Percentiles rank a stretch among this genome's conserved stretches.
phyloP scores from a whole-genome alignment of 2,113 vertebrate genomes.

The Microcebus tavaratra region DNA sequence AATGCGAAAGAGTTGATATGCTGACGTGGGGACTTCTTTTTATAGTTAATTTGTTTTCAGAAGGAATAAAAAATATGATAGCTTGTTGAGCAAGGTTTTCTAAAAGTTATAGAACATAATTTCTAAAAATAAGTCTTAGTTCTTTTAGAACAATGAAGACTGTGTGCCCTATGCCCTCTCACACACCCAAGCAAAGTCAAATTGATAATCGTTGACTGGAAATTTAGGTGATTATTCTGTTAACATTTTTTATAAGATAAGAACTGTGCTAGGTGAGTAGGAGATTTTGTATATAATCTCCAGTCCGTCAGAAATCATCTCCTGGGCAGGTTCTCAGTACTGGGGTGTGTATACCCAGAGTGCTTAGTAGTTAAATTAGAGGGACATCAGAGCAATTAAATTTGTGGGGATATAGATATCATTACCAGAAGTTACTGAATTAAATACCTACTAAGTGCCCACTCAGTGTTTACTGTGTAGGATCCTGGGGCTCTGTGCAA shows the following conservation, averaged over 20 bases:
- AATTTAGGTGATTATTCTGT: not conserved
- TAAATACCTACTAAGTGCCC: not conserved
- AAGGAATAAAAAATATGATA: constrained; percentile 51
- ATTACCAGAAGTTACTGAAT: not conserved
- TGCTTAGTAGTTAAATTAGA: not conserved
- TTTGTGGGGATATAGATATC: not conserved
- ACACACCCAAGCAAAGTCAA: constrained; percentile 27
- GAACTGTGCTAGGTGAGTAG: not conserved
- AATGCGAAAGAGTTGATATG: constrained; percentile 64
- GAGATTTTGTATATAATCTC: not conserved
- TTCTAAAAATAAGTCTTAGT: constrained; percentile 18
- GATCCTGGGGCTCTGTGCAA: not conserved
- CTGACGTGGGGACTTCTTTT: constrained; percentile 73
- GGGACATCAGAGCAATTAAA: not conserved
- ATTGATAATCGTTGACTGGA: constrained; percentile 5
- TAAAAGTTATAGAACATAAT: constrained; percentile 44
- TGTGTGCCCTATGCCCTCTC: not conserved
- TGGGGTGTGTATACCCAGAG: not conserved
- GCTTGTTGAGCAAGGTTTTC: constrained; percentile 73
- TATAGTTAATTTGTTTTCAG: constrained; percentile 66
- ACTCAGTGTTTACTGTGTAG: not conserved
- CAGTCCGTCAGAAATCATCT: not conserved
- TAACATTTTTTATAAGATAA: not conserved
- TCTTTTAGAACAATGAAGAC: not conserved
- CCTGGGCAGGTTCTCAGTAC: not conserved